A percentile compares a stretch with the other conserved stretches of the same genome.
Conservation (phyloP, 2,888 invertebrate species). For the Thysanoteuthis rhombus region DNA sequence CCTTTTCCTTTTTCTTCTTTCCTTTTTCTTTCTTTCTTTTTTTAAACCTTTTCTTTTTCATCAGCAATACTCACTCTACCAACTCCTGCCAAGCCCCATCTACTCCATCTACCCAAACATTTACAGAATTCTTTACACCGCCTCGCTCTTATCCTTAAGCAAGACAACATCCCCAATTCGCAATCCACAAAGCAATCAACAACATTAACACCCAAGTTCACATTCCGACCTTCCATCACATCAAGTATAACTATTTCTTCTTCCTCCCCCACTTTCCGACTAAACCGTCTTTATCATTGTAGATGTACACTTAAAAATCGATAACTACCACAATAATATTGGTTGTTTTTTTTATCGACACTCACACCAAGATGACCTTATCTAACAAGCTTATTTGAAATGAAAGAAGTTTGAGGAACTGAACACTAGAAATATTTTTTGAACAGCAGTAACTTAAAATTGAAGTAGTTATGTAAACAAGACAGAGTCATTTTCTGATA, state of each 20-base stretch:
- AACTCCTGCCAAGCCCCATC: too few species aligned
- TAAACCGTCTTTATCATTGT: not conserved
- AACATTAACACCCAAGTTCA: not conserved
- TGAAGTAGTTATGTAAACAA: too few species aligned
- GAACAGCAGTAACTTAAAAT: too few species aligned
- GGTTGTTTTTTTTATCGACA: too few species aligned
- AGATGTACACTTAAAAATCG: not conserved
- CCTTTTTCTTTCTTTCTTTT: not conserved
- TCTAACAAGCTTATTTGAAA: too few species aligned
- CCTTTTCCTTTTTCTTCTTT: not conserved
- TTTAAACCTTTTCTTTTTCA: not conserved
- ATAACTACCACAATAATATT: too few species aligned
- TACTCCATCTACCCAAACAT: rapidly evolving
- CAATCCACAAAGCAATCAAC: not conserved
- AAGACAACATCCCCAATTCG: not conserved
- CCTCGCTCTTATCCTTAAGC: not conserved
- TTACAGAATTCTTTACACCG: not conserved
- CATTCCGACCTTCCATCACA: not conserved
- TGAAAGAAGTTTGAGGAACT: too few species aligned
- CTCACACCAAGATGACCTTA: too few species aligned
- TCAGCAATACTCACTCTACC: not conserved
- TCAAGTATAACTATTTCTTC: not conserved
- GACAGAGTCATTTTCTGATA: too few species aligned
- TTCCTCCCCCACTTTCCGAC: not conserved
- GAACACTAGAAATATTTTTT: too few species aligned